Evolutionary conservation across 2,888 invertebrate species (phyloP).

Genomic region (Luffia ferchaultella): DNA sequence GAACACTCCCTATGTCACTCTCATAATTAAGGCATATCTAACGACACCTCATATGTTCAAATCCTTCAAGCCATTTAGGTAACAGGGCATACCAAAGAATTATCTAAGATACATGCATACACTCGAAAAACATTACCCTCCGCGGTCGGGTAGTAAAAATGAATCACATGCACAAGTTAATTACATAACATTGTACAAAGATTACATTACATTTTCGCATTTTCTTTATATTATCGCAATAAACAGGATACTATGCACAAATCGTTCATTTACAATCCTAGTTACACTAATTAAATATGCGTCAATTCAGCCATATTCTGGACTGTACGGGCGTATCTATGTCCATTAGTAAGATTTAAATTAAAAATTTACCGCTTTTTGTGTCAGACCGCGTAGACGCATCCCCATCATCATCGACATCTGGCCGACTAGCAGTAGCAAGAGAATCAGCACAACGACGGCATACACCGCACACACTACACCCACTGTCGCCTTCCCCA

Average conservation of each 20-base stretch:
- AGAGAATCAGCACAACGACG: slow-evolving; percentile 77
- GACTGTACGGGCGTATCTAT: not conserved
- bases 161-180: too few species aligned
- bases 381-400: slow-evolving; percentile 13
- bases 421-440: not conserved
- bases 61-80: too few species aligned
- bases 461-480: slow-evolving; percentile 92
- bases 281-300: not conserved
- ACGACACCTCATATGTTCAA: too few species aligned
- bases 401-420: not conserved
- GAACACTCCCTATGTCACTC: too few species aligned
- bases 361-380: slow-evolving; percentile 10
- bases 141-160: too few species aligned
- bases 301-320: not conserved
- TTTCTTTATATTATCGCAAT: not conserved
- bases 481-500: slow-evolving; percentile 95
- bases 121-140: too few species aligned
- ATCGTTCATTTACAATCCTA: not conserved
- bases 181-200: too few species aligned
- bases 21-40: too few species aligned
- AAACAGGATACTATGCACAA: not conserved
- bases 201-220: too few species aligned
- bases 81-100: too few species aligned
- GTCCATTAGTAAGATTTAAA: slow-evolving; percentile 22
- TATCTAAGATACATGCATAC: too few species aligned